Percentiles rank a stretch among this genome's conserved stretches.
Evolutionary conservation across 2,888 invertebrate species (phyloP).

Genomic region (Aphidoletes aphidimyza): DNA sequence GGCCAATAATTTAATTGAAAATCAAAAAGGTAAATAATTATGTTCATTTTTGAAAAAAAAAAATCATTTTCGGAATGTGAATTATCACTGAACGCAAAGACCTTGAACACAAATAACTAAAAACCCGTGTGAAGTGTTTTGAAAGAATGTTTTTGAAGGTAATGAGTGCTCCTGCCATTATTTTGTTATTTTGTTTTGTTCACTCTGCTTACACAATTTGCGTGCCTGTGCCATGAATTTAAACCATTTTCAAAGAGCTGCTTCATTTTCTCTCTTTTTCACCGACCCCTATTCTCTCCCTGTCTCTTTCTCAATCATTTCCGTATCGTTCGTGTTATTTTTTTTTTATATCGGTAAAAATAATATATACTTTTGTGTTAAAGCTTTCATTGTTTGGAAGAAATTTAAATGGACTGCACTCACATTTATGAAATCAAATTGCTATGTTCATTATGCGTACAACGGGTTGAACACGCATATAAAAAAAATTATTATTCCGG

Average conservation of each 20-base stretch:
- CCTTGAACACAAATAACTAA: no score
- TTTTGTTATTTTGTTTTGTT: no score
- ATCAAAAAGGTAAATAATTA: background rate
- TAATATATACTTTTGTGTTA: constrained; percentile 1
- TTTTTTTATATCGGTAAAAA: background rate
- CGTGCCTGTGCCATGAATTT: no score
- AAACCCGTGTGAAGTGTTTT: background rate
- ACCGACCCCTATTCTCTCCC: no score
- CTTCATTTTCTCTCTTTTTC: no score
- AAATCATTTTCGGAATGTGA: background rate
- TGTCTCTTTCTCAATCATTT: background rate
- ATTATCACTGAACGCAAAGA: no score
- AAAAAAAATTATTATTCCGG: background rate
- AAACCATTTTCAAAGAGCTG: no score
- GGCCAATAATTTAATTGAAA: background rate
- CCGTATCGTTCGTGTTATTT: background rate
- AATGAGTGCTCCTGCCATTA: background rate
- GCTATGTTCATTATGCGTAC: background rate
- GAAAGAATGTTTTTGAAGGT: background rate
- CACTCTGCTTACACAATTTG: no score
- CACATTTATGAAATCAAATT: constrained; percentile 16
- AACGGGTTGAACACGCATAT: background rate
- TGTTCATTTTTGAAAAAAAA: background rate
- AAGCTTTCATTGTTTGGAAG: constrained; percentile 44
- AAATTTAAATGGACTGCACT: constrained; percentile 29